Conservation (phyloP, 2,113 vertebrate genomes). For the Chamaetylas fuelleborni region DNA sequence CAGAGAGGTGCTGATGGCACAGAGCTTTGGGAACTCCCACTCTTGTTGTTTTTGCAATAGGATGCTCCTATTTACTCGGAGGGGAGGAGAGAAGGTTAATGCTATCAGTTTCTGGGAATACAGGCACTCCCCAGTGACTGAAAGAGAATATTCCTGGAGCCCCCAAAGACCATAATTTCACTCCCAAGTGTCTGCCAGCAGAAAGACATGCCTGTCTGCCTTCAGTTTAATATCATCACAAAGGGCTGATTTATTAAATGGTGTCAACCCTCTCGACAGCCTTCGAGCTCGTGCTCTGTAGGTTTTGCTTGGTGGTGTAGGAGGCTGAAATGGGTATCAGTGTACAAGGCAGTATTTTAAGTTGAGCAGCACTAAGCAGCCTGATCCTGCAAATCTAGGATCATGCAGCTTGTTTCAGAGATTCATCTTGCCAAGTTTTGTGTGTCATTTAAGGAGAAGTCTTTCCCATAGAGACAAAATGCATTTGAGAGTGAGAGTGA, state of each 20-base stretch:
- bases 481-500: neutral
- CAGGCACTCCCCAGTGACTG: conserved; percentile 29
- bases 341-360: neutral
- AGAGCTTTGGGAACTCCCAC: conserved; percentile 13
- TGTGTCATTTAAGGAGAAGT: neutral
- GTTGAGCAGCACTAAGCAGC: neutral
- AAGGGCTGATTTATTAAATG: conserved; percentile 31
- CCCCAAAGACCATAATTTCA: neutral
- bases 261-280: neutral
- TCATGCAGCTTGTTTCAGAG: neutral
- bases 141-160: conserved; percentile 52
- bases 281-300: neutral
- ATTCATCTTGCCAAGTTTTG: neutral
- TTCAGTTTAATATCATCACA: neutral
- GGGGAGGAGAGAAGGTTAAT: conserved; percentile 46
- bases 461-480: neutral
- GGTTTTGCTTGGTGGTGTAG: neutral
- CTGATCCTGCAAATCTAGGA: neutral
- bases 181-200: neutral
- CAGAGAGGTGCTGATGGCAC: neutral
- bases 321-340: neutral
- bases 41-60: conserved; percentile 58
- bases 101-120: conserved; percentile 46
- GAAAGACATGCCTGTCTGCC: conserved; percentile 28
- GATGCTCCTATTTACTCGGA: conserved; percentile 22